These are phyloP conservation scores for Sitobion miscanthi DNA, from an alignment of 1,140 invertebrate species.

Conservation along the genomic window DNA sequence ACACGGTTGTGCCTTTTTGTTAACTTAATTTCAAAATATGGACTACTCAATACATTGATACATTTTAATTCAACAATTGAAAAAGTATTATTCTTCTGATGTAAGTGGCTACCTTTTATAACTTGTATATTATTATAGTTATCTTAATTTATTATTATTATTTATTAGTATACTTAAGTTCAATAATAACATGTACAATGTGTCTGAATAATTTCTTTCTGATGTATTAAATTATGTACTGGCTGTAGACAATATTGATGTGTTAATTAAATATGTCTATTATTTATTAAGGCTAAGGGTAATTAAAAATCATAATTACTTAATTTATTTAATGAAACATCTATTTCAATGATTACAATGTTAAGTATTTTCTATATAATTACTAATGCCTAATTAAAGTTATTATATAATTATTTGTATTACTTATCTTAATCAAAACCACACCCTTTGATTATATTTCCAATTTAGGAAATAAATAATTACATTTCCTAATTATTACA, in stretches of 20 bases:
- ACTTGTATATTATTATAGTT: neutral
- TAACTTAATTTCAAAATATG: neutral
- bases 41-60: neutral
- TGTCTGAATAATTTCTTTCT: neutral
- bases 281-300: neutral
- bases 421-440: neutral
- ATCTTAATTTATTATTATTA: neutral
- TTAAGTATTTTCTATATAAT: neutral
- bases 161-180: neutral
- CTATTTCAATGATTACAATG: neutral
- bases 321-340: neutral
- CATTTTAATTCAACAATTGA: neutral
- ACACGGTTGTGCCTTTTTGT: neutral
- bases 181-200: neutral
- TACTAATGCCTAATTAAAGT: neutral
- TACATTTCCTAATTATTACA: neutral
- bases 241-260: neutral
- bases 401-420: neutral
- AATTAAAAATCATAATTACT: neutral
- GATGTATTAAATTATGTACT: neutral
- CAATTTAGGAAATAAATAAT: neutral
- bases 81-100: neutral
- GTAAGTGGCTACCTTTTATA: neutral
- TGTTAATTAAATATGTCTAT: neutral
- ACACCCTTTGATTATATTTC: neutral